Percentiles rank a stretch among this genome's conserved stretches.
phyloP scores from a whole-genome alignment of 2,797 vertebrate genomes.

The Urosaurus nigricauda region DNA sequence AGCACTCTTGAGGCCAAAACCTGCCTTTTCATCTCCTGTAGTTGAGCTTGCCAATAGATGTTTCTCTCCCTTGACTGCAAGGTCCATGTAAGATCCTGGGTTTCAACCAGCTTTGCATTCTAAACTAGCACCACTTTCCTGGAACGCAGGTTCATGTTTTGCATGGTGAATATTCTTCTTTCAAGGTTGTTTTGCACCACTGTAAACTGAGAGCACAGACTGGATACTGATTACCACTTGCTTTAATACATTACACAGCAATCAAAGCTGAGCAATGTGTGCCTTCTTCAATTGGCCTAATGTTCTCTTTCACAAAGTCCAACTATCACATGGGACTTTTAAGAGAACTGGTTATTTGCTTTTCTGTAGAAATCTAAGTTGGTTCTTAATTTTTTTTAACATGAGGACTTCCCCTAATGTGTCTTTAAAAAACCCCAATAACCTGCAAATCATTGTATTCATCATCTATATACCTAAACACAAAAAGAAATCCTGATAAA shows the following conservation, averaged over 20 bases:
- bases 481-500: not conserved
- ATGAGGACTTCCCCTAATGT: too few relatives aligned
- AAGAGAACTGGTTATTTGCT: not conserved
- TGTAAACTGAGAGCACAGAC: not conserved
- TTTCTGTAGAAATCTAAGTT: not conserved
- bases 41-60: slow-evolving; percentile 16
- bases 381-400: not conserved
- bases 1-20: not conserved
- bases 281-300: not conserved
- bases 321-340: not conserved
- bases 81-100: not conserved
- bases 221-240: not conserved
- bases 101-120: slow-evolving; percentile 12
- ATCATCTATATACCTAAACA: not conserved
- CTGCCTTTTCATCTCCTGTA: slow-evolving; percentile 15
- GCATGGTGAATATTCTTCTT: not conserved
- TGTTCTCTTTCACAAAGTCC: not conserved
- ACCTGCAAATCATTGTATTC: not conserved
- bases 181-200: not conserved
- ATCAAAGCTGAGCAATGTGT: not conserved
- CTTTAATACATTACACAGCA: not conserved
- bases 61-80: slow-evolving; percentile 1
- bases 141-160: not conserved
- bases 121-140: not conserved
- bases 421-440: not conserved